These are phyloP conservation scores for Ambastaia sidthimunki DNA, from an alignment of 2,797 vertebrate species.

Conservation along the genomic window DNA sequence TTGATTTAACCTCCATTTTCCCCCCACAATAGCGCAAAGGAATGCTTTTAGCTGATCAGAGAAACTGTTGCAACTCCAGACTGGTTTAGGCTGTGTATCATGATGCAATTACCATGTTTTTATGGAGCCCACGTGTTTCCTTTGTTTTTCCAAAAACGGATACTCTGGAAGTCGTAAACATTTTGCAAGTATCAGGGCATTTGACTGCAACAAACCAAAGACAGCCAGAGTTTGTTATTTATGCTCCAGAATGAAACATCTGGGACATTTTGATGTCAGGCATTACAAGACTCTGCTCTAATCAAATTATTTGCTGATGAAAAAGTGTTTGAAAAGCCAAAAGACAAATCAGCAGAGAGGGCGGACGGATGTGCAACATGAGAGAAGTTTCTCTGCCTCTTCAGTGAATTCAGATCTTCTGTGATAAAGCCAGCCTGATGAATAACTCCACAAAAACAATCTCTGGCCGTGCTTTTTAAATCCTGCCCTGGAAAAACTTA, in stretches of 20 bases:
- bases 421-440: constrained; percentile 8
- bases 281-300: background rate
- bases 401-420: constrained; percentile 22
- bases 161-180: constrained; percentile 9
- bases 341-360: background rate
- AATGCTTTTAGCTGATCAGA: constrained; percentile 38
- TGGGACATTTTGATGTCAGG: constrained; percentile 7
- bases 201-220: background rate
- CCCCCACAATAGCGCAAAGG: constrained; percentile 25
- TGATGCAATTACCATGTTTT: constrained; percentile 40
- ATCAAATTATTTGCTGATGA: constrained; percentile 10
- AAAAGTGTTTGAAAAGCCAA: constrained; percentile 6
- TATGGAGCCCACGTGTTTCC: background rate
- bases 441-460: background rate
- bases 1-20: constrained; percentile 24
- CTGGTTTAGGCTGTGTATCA: constrained; percentile 11
- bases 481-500: background rate
- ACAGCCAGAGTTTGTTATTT: background rate
- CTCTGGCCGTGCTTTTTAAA: constrained; percentile 2
- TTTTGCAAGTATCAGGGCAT: background rate
- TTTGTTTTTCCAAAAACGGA: background rate
- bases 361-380: background rate
- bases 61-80: constrained; percentile 15
- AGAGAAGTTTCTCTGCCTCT: background rate
- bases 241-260: constrained; percentile 18